Conservation (phyloP, 2,113 vertebrate species). For the Rhynchopsitta pachyrhyncha region DNA sequence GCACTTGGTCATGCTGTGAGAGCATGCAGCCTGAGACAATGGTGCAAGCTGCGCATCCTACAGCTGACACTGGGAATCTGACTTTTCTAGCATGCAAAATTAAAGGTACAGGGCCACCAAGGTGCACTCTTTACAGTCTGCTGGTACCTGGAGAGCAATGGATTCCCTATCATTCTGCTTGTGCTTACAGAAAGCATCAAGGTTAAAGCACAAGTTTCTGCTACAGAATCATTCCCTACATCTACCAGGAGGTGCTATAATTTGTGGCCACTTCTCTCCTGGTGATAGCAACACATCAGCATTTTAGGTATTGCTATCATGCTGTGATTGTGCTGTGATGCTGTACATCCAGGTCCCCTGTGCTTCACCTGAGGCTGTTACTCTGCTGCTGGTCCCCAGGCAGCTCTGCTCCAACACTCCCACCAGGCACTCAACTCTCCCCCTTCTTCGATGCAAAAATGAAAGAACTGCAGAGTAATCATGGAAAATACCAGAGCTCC, state of each 20-base stretch:
- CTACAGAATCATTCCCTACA: background rate
- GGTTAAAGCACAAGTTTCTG: background rate
- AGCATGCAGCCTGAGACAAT: fast-evolving
- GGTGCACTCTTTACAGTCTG: background rate
- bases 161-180: background rate
- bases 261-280: background rate
- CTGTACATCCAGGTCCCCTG: background rate
- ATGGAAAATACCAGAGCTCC: background rate
- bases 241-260: background rate
- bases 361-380: background rate
- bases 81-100: fast-evolving
- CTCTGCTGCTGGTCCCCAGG: background rate
- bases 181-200: background rate
- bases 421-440: background rate
- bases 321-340: background rate
- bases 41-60: background rate
- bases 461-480: background rate
- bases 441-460: background rate
- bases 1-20: background rate
- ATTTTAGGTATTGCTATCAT: background rate
- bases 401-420: background rate
- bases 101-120: background rate
- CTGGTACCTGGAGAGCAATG: background rate
- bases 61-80: background rate
- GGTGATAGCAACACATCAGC: background rate